phyloP scores from a whole-genome alignment of 2,797 vertebrate genomes.

The Rhadinocentrus ornatus region DNA sequence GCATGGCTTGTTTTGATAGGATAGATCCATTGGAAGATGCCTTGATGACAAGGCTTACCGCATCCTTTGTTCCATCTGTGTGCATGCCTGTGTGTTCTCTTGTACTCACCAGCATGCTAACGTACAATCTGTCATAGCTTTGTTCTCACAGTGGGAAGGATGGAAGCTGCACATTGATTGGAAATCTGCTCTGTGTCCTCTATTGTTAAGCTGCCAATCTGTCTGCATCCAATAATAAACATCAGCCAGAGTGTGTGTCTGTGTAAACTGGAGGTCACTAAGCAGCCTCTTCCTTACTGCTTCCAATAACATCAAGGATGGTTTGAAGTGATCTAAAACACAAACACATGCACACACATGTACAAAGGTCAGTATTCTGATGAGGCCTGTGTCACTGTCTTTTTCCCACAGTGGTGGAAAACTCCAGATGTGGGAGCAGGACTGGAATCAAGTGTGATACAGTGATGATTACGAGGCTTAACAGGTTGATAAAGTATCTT shows the following conservation, averaged over 20 bases:
- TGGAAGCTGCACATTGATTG: constrained; percentile 52
- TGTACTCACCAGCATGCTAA: constrained; percentile 10
- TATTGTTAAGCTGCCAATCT: constrained; percentile 58
- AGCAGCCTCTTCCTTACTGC: constrained; percentile 38
- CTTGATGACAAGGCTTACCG: constrained; percentile 8
- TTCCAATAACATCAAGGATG: constrained; percentile 44
- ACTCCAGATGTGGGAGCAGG: constrained; percentile 22
- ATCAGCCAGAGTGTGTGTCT: constrained; percentile 18
- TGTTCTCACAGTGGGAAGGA: constrained; percentile 18
- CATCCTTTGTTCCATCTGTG: neutral
- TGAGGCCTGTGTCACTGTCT: constrained; percentile 11
- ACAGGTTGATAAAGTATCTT: neutral
- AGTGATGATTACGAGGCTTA: neutral
- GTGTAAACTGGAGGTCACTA: constrained; percentile 45
- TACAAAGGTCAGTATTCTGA: constrained; percentile 19
- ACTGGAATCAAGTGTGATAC: constrained; percentile 7
- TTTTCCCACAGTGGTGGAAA: constrained; percentile 34
- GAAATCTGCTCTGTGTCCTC: constrained; percentile 41
- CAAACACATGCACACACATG: constrained; percentile 10
- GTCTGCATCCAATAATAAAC: constrained; percentile 56
- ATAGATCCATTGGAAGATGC: constrained; percentile 35
- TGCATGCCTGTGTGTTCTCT: neutral
- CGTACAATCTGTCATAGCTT: constrained; percentile 10
- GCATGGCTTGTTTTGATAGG: constrained; percentile 16
- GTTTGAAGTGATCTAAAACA: constrained; percentile 11